phyloP scores from a whole-genome alignment of 1,140 invertebrate species.

The Drosophila pseudoananassae region DNA sequence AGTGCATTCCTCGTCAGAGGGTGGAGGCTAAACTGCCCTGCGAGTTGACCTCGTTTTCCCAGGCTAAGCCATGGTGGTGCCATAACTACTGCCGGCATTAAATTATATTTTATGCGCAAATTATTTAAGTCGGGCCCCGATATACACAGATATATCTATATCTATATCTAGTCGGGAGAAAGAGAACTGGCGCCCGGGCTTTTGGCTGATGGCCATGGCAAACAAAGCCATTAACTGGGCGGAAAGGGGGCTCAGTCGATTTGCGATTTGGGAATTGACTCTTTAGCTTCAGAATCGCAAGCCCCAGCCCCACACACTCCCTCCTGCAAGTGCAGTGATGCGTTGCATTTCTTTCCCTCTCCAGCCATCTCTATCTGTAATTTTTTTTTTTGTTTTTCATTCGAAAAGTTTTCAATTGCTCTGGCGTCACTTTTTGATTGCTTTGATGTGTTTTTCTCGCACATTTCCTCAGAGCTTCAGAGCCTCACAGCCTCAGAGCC shows the following conservation, averaged over 20 bases:
- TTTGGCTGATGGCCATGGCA: slow-evolving; percentile 72
- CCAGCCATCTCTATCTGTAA: slow-evolving; percentile 12
- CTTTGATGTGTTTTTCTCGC: slow-evolving; percentile 81
- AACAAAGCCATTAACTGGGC: slow-evolving; percentile 79
- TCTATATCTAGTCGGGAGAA: too few relatives aligned
- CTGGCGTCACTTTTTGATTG: slow-evolving; percentile 83
- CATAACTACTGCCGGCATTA: slow-evolving; percentile 29
- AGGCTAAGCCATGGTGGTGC: slow-evolving; percentile 33
- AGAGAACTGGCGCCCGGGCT: slow-evolving; percentile 17
- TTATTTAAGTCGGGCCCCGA: slow-evolving; percentile 73
- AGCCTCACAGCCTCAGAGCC: too few relatives aligned
- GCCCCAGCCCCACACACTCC: too few relatives aligned
- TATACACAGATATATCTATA: slow-evolving; percentile 50
- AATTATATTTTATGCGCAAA: slow-evolving; percentile 80
- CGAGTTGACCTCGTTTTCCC: slow-evolving; percentile 50
- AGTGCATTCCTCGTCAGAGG: slow-evolving; percentile 14
- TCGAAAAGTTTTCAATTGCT: slow-evolving; percentile 83
- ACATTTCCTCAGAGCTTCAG: slow-evolving; percentile 63
- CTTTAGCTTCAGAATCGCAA: too few relatives aligned
- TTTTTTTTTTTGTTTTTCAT: slow-evolving; percentile 56
- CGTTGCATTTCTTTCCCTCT: slow-evolving; percentile 64
- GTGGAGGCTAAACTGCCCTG: background rate
- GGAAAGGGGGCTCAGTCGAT: slow-evolving; percentile 40
- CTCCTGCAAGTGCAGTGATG: slow-evolving; percentile 64
- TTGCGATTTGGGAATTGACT: slow-evolving; percentile 32